Conservation (phyloP, 1,140 invertebrate genomes). For the Phymorhynchus buccinoides region DNA sequence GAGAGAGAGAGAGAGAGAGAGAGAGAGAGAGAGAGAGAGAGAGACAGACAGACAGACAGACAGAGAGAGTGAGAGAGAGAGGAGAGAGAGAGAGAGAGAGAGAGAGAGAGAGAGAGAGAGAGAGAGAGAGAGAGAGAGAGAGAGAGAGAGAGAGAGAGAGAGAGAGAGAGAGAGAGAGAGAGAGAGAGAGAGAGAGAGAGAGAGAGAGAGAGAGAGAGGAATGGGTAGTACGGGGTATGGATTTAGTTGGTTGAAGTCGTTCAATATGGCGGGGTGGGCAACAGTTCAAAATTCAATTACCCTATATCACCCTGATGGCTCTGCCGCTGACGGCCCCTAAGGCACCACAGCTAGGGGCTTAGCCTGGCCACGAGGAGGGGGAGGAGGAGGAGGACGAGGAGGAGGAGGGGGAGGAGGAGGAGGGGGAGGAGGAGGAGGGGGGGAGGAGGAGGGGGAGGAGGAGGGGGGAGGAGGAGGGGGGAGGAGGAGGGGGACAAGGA, state of each 20-base stretch:
- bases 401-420: not conserved
- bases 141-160: not conserved
- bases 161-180: not conserved
- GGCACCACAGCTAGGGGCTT: constrained; percentile 8
- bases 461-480: not conserved
- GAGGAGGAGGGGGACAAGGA: not conserved
- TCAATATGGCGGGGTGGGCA: constrained; percentile 49
- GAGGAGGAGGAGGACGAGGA: not conserved
- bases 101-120: too few relatives aligned
- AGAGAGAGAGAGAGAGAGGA: constrained; percentile 36
- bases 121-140: too few relatives aligned
- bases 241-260: constrained; percentile 46
- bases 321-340: constrained; percentile 43
- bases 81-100: too few relatives aligned
- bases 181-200: not conserved
- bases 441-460: not conserved
- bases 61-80: too few relatives aligned
- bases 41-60: too few relatives aligned
- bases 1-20: too few relatives aligned
- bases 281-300: constrained; percentile 54
- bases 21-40: too few relatives aligned
- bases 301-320: constrained; percentile 48
- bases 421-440: not conserved
- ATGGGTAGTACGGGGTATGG: constrained; percentile 22
- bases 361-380: not conserved